Base-by-base conservation (phyloP, 2,888 invertebrate genomes). In the Leptura quadrifasciata region DNA sequence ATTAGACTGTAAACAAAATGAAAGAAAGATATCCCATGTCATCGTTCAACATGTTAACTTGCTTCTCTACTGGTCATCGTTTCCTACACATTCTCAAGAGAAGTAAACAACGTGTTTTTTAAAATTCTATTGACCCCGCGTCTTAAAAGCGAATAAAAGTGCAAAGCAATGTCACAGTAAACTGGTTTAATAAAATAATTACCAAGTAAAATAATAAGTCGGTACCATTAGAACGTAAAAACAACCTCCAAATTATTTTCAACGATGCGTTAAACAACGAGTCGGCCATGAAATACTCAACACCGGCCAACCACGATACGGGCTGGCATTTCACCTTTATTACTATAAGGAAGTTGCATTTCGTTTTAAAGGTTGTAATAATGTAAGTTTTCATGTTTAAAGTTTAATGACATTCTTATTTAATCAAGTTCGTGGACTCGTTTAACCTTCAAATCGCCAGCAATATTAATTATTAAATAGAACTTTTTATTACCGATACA, bases 131-230 rank as follows among this genome's bases (percentile, higher is more conserved):
- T 65, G 65, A 65, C 65, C 65, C 65, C 52, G 24, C 24, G 21
- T 39, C 21, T 20, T 18, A 65, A 31, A 47, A 54, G 24, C n/a
- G 35, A 64, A 18, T 64, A 20, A n/a, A 47, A 47, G 18, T 39
- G 39, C 65, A 20, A 31, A n/a, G 17, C 61, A 61, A 60, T 60
- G 71, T 71, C 71, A 61, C 71, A 71, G 47, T 71, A 71, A 71
- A 71, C 71, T 71, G 71, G 71, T 71, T 71, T 71, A 71, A 71
- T 71, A 71, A 71, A 71, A 71, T 71, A 71, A 71, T 71, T 52
- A 61, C 61, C 47, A 35, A 52, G 61, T 61, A 47, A 61, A 24
- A 60, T 52, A 71, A 61, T n/a, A 15, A 47, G 21, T 60, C 60
- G 39, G 47, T 47, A 60, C 70, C 71, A 71, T 71, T 71, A 71